Evolutionary conservation across 2,113 vertebrate genomes (phyloP).

Genomic region (Clupea harengus): DNA sequence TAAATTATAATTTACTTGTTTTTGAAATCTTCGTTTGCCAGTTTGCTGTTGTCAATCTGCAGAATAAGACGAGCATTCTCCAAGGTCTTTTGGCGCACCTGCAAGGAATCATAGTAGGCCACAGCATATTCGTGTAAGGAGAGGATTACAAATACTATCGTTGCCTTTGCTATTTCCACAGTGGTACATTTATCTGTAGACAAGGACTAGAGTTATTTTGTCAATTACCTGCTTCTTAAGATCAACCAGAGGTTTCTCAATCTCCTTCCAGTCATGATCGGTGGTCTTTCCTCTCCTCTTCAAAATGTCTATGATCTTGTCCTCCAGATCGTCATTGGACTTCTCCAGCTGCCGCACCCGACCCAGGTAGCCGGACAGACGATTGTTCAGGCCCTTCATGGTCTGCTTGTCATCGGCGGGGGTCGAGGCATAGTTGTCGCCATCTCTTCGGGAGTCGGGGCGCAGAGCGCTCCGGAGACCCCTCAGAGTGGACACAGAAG

Average conservation of each 20-base stretch:
- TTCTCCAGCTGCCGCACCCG: conserved; percentile 77
- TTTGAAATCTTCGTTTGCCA: conserved; percentile 72
- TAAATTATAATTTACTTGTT: conserved; percentile 65
- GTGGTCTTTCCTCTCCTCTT: conserved; percentile 50
- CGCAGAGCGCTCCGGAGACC: conserved; percentile 62
- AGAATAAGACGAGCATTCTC: conserved; percentile 72
- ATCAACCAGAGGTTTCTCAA: conserved; percentile 54
- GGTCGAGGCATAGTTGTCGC: rapidly evolving
- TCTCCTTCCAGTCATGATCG: conserved; percentile 52
- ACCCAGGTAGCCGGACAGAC: conserved; percentile 81
- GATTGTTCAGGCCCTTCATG: conserved; percentile 77
- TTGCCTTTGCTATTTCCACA: no score
- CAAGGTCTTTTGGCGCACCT: conserved; percentile 69
- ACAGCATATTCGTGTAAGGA: background rate
- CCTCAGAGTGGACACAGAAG: conserved; percentile 60
- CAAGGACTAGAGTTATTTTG: background rate
- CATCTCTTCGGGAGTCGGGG: conserved; percentile 42
- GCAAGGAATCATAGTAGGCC: no score
- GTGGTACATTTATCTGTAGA: no score
- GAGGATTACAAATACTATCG: no score
- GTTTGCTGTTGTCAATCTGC: conserved; percentile 66
- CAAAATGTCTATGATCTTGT: conserved; percentile 62
- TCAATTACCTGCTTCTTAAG: conserved; percentile 57
- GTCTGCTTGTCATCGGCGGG: conserved; percentile 12
- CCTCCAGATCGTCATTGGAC: conserved; percentile 77